Percentiles rank a stretch among this genome's conserved stretches.
Conservation (phyloP, 2,797 vertebrate genomes). For the Dallia pectoralis region DNA sequence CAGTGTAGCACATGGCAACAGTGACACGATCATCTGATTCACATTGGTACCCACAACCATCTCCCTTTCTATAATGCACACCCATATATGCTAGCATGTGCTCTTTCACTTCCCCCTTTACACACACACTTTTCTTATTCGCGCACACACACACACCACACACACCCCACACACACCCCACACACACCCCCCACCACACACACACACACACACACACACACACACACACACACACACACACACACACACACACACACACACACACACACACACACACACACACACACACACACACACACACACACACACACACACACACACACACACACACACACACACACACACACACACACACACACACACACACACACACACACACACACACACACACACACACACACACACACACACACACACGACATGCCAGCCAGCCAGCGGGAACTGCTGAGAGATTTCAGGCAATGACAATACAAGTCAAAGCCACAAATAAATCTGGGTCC, state of each 20-base stretch:
- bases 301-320: background rate
- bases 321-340: conserved; percentile 1
- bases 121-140: background rate
- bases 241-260: background rate
- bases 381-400: conserved; percentile 7
- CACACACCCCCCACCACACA: conserved; percentile 5
- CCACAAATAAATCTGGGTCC: background rate
- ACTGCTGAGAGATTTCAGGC: too few species aligned
- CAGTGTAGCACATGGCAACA: conserved; percentile 12
- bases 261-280: too few species aligned
- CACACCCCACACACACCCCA: conserved; percentile 2
- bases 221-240: too few species aligned
- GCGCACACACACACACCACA: conserved; percentile 10
- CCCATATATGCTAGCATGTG: conserved; percentile 6
- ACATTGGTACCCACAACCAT: conserved; percentile 24
- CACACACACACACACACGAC: conserved; percentile 10
- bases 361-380: conserved; percentile 4
- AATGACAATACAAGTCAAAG: background rate
- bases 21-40: conserved; percentile 13
- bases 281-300: background rate
- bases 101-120: background rate
- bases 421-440: too few species aligned
- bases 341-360: conserved; percentile 17
- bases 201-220: too few species aligned
- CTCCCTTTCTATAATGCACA: background rate